Evolutionary conservation across 2,113 vertebrate species (phyloP), one percentile per base, ranked within the genome.

Genomic region (Pionites leucogaster): DNA sequence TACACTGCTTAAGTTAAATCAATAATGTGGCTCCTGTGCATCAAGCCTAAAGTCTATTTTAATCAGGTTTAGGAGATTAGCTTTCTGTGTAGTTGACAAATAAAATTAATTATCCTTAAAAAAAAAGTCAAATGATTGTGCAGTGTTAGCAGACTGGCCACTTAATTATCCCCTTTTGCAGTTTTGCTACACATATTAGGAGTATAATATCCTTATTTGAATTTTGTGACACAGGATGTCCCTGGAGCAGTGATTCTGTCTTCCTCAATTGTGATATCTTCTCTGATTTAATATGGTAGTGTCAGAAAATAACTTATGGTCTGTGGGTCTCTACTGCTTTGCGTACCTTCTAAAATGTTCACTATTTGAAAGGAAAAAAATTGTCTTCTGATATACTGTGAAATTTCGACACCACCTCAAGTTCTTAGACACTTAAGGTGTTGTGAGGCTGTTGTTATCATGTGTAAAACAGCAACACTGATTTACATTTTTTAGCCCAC

Each of bases 261-360:
- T 70, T 81, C 62, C 69, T 90, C 76, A 64, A 11, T 47, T 71
- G 22, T 27, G 15, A 12, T 79, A 33, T 74, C 57, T 81, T 67
- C 62, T 47, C 79, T 92, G 47, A 87, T 90, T 86, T 91, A 92
- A 72, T 90, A 57, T 67, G 84, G 29, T 44, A 81, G 62, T 92
- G n/a, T 49, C 60, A 88, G 59, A 83, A 92, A 86, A 62, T 35
- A 83, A 35, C 68, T 71, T 91, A 1, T n/a, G 49, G 28, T 85
- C 63, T 85, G 17, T 67, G 41, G 10, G 23, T 71, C 82, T 86
- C 39, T 81, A 46, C 49, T 65, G 37, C 71, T 90, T 88, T 65
- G 55, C 63, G 39, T 91, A 68, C 29, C 50, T 70, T 83, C 74
- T 79, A 31, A 93, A 53, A 39, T 25, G 10, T 60, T 88, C 44